Evolutionary conservation across 2,113 vertebrate genomes (phyloP), one percentile per base, ranked within the genome.

Genomic region (Plecturocebus donacophilus): DNA sequence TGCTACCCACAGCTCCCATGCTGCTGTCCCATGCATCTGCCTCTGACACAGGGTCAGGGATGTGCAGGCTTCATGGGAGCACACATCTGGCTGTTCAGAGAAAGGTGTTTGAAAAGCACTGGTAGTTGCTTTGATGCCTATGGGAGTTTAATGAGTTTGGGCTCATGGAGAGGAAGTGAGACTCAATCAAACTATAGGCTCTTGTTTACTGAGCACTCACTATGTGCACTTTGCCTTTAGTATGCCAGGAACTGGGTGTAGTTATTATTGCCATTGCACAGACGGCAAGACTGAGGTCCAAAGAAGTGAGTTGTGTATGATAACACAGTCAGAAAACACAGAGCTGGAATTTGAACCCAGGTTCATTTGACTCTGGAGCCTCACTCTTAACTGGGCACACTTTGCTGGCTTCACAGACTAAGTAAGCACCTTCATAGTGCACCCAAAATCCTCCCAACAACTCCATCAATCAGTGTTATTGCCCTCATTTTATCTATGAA

Each of bases 261-360:
- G 0, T 49, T n/a, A 83, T 40, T 32, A 19, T 32, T 23, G 25
- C 1, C 20, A 10, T 10, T 40, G 25, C 25, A 61, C 21, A 68
- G 40, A 89, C 14, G 82, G 77, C 40, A 71, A 75, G 84, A 86
- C 8, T 6, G 88, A 89, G 47, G 71, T 49, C 79, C 27, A n/a
- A 61, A 90, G 52, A 93, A 73, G 25, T 40, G 85, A 82, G 32
- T 1, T 35, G 45, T 11, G 35, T 42, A 6, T 14, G 10, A 30
- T 91, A 12, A 30, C 32, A 42, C 9, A 81, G 49, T 40, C 76
- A 56, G 90, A 75, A 56, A 85, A 38, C 17, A 6, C 66, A 14
- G 86, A 81, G 61, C 45, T 87, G 47, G 68, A 47, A 75, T 79
- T 61, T 38, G 95, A 94, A 64, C 49, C 42, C 21, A 47, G 80